A percentile compares a stretch with the other conserved stretches of the same genome.
Evolutionary conservation across 1,140 invertebrate genomes (phyloP).

Genomic region (Drosophila gunungcola): DNA sequence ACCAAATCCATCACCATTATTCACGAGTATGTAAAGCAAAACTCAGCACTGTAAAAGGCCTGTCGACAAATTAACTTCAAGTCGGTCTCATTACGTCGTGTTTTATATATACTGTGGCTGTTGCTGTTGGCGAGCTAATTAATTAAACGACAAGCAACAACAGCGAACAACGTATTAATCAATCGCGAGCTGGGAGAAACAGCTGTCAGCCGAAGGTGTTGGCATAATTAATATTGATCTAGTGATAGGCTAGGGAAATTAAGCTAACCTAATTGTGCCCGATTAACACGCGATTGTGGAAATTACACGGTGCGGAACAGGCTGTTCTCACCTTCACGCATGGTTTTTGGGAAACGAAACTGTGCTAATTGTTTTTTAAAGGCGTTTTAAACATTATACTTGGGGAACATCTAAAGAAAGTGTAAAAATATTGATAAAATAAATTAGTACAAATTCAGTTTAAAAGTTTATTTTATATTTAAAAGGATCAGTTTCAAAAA

Average conservation of each 20-base stretch:
- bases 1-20: constrained; percentile 68
- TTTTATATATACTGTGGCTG: constrained; percentile 29
- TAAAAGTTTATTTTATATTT: no score
- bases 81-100: constrained; percentile 45
- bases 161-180: constrained; percentile 74
- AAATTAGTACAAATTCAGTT: no score
- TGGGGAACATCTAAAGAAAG: no score
- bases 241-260: constrained; percentile 41
- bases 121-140: constrained; percentile 68
- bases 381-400: no score
- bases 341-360: background rate
- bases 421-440: no score
- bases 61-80: constrained; percentile 78
- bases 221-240: constrained; percentile 81
- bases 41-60: constrained; percentile 62
- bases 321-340: constrained; percentile 10
- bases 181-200: constrained; percentile 43
- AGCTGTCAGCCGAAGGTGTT: constrained; percentile 72
- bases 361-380: no score
- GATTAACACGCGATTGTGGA: constrained; percentile 34
- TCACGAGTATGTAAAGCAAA: constrained; percentile 66
- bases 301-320: background rate
- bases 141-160: constrained; percentile 73
- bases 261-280: constrained; percentile 48
- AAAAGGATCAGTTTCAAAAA: no score